phyloP scores from a whole-genome alignment of 1,140 invertebrate genomes.

The Drosophila quadrilineata region DNA sequence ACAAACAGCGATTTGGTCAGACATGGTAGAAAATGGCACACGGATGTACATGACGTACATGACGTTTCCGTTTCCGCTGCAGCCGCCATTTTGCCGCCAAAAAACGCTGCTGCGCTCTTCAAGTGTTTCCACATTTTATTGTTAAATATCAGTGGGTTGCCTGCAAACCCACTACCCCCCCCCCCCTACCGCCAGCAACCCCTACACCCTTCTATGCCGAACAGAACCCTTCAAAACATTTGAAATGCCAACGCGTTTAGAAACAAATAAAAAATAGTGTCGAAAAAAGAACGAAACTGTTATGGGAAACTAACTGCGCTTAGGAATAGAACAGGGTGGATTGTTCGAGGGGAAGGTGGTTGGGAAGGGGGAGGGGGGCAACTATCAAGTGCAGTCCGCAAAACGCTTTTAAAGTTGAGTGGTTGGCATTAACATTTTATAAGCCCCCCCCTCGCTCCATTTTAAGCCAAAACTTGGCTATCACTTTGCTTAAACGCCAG shows the following conservation, averaged over 20 bases:
- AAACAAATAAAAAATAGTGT: slow-evolving; percentile 34
- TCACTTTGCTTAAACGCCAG: slow-evolving; percentile 48
- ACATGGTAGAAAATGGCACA: slow-evolving; percentile 43
- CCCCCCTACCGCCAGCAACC: too few species aligned
- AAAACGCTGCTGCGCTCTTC: slow-evolving; percentile 18
- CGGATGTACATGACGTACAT: slow-evolving; percentile 71
- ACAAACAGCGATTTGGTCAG: slow-evolving; percentile 35
- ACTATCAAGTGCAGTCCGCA: slow-evolving; percentile 48
- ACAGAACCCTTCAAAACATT: slow-evolving; percentile 11
- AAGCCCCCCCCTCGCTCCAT: too few species aligned
- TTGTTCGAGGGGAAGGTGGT: background rate
- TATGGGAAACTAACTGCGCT: background rate
- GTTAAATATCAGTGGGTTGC: slow-evolving; percentile 15
- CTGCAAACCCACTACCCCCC: background rate
- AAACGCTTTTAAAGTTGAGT: slow-evolving; percentile 65
- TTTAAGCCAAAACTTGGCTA: slow-evolving; percentile 26
- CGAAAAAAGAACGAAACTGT: background rate
- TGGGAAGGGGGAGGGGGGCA: background rate
- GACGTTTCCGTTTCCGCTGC: slow-evolving; percentile 72
- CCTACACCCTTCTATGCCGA: too few species aligned
- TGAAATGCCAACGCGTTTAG: slow-evolving; percentile 23
- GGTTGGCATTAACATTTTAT: slow-evolving; percentile 63
- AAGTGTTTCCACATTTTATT: slow-evolving; percentile 45
- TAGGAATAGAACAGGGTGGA: too few species aligned
- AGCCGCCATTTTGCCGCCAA: slow-evolving; percentile 25